Base-by-base conservation (phyloP, 2,113 vertebrate genomes). In the Stigmatopora argus region DNA sequence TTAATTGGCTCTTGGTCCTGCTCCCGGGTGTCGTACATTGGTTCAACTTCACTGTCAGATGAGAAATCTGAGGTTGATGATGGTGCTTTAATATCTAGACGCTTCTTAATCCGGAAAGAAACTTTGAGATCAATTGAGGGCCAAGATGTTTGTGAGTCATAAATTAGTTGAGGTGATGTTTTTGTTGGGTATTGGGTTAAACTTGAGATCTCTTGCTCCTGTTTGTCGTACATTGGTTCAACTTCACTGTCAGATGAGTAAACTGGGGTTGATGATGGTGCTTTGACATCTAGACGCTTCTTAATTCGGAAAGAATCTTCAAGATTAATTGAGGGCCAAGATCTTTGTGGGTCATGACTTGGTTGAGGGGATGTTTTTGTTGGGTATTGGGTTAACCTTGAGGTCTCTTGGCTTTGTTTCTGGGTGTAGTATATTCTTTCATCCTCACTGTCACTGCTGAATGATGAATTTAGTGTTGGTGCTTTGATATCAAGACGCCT, bases 381-480 rank as follows among this genome's bases (percentile, higher is more conserved):
- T 19, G 51, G 34, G 41, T 5, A 11, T 1, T 1, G 34, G 38
- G 41, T 17, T 11, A 8, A 3, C 0, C 31, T 0, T 7, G 13
- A 1, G 8, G 17, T 12, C 0, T 0, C 8, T 55, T 55, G 52
- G 0, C 8, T 1, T 1, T 52, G 41, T 31, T 46, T 74, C 11
- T 57, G 31, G 9, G 3, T 58, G 1, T 56, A 18, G 0, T 5
- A 6, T 26, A 52, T 6, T 23, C 17, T 64, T 48, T 56, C 67
- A n/a, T 66, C 41, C 1, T 7, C 35, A 51, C 71, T 71, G 11
- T 76, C 76, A 58, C 75, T 75, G 51, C 65, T 73, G 21, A 66
- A 71, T n/a, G 71, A 66, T 58, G 59, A 68, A 62, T 73, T 41
- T 0, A 51, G 62, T 4, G 23, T 23, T 45, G 66, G 26, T n/a